phyloP scores from a whole-genome alignment of 2,113 vertebrate genomes.

The Clupea harengus region DNA sequence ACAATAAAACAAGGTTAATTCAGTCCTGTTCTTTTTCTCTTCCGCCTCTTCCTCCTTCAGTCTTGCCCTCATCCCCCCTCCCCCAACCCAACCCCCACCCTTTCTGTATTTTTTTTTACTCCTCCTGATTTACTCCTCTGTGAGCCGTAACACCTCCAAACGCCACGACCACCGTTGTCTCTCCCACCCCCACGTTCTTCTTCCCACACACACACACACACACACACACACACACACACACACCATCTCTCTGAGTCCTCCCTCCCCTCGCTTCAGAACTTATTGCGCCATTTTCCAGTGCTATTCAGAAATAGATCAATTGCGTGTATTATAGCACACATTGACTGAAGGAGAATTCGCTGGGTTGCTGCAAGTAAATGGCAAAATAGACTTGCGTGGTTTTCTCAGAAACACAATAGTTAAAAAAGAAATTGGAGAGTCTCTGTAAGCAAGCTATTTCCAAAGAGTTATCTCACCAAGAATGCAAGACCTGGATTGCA shows the following conservation, averaged over 20 bases:
- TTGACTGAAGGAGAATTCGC: not conserved
- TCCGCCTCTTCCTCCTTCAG: not conserved
- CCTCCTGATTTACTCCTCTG: not conserved
- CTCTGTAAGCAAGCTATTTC: not conserved
- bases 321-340: not conserved
- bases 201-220: constrained; percentile 5
- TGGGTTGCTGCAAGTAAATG: not conserved
- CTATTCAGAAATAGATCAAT: not conserved
- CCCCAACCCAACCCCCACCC: not conserved
- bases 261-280: not conserved
- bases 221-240: constrained; percentile 8
- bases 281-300: not conserved
- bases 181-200: not conserved
- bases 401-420: not conserved
- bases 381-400: not conserved
- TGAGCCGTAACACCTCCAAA: not conserved
- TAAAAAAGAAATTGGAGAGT: not conserved
- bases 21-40: not conserved
- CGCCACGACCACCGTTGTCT: not conserved
- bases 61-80: not conserved
- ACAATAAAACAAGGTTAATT: not conserved
- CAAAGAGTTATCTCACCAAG: not conserved
- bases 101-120: not conserved
- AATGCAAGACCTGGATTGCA: not conserved
- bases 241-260: not conserved